Evolutionary conservation across 2,888 invertebrate species (phyloP).

Genomic region (Rotaria socialis): DNA sequence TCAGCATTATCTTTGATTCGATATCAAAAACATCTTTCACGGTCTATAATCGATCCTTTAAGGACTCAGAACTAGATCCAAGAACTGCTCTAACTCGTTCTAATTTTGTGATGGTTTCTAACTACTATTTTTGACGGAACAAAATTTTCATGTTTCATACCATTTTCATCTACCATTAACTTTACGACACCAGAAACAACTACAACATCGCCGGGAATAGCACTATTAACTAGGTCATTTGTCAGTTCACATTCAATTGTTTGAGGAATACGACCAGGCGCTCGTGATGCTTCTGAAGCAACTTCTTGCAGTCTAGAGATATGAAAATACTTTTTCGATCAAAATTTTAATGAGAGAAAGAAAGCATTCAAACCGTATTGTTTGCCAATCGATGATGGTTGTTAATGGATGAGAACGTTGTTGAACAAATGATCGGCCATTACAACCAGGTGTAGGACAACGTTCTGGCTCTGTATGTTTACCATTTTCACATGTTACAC

Average conservation of each 20-base stretch:
- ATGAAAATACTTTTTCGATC: neutral
- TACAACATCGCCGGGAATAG: constrained; percentile 81
- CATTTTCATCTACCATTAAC: constrained; percentile 58
- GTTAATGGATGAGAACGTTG: constrained; percentile 39
- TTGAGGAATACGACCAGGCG: constrained; percentile 70
- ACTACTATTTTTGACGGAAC: too few relatives aligned
- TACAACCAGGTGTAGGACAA: constrained; percentile 40
- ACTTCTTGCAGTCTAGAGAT: constrained; percentile 1
- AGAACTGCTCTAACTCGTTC: too few relatives aligned
- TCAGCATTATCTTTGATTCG: too few relatives aligned
- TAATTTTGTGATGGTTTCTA: too few relatives aligned
- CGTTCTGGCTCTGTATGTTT: constrained; percentile 41
- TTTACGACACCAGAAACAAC: constrained; percentile 80
- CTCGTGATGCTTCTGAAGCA: constrained; percentile 41
- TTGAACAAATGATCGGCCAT: constrained; percentile 32
- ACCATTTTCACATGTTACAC: constrained; percentile 42
- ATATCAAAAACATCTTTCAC: too few relatives aligned
- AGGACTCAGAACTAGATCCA: too few relatives aligned
- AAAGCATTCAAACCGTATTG: constrained; percentile 36
- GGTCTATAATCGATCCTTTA: too few relatives aligned
- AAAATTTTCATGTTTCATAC: neutral
- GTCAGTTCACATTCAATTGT: constrained; percentile 79
- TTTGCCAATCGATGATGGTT: constrained; percentile 46
- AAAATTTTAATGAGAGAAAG: neutral
- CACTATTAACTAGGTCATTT: constrained; percentile 75